Base-by-base conservation (phyloP, 2,888 invertebrate species). In the Gymnosoma rotundatum region DNA sequence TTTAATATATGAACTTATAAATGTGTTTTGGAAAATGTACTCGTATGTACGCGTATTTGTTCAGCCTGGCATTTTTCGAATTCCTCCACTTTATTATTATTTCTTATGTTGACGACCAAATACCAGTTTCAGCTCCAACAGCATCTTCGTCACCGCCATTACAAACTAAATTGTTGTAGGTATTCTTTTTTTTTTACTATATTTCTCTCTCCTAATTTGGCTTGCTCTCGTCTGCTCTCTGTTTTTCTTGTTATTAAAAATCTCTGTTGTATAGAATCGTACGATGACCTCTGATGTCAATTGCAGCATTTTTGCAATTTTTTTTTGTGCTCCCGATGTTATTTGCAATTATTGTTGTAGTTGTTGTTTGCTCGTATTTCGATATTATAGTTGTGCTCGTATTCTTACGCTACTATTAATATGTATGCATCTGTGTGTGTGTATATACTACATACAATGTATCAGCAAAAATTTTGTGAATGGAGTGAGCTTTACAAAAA, bases 401-500 rank as follows among this genome's bases (percentile, higher is more conserved):
- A 72, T 67, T 76, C 64, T 72, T 78, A 78, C 56, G 78, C 50
- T 82, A 75, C 61, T 75, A 48, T 60, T 9, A 12, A 25, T 21
- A 54, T 32, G 42, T 21, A 54, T 32, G 42, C 32, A 16, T 64
- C 25, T 20, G 20, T 60, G 48, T 52, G 18, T 45, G 8, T 5
- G 6, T 32, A 20, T 48, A 50, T 48, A 36, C 45, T 8, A 54
- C 42, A 14, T 56, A n/a, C 32, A 20, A 56, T 63, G 52, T 58
- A 66, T 66, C 21, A 18, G 38, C 52, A 60, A 38, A 69, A 72
- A 66, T 81, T 84, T 84, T 78, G 81, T 84, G 84, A 84, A 84
- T 84, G 84, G 84, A 84, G 78, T 84, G 86, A 79, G 85, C 85
- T 81, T 85, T 83, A 86, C 83, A 85, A 45, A 70, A 70, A 80